Evolutionary conservation across 2,113 vertebrate genomes (phyloP).

Genomic region (Cercopithecus mona): DNA sequence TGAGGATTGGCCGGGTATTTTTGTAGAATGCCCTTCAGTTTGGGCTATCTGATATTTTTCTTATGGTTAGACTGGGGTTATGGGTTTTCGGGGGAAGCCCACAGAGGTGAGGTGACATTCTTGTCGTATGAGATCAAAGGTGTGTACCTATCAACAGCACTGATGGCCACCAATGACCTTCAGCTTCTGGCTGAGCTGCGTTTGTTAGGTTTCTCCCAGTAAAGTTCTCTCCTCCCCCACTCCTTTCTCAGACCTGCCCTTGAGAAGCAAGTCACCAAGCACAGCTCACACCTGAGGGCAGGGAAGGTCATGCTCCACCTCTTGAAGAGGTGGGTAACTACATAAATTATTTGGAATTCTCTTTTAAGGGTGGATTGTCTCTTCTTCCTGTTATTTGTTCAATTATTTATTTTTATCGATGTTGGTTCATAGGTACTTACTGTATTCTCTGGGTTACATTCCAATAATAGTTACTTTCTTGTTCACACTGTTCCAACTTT

Average conservation of each 20-base stretch:
- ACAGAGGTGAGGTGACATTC: neutral
- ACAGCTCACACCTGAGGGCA: accelerated
- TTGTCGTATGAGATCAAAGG: accelerated
- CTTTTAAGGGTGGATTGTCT: neutral
- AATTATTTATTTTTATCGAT: accelerated
- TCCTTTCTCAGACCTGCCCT: accelerated
- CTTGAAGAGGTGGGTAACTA: too few relatives aligned
- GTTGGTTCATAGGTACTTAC: neutral
- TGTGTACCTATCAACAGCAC: accelerated
- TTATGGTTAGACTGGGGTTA: neutral
- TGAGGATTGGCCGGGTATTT: neutral
- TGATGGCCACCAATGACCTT: accelerated
- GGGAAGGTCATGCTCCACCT: neutral
- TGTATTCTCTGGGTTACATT: neutral
- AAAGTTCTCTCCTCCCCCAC: accelerated
- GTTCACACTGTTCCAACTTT: accelerated
- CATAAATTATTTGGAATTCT: neutral
- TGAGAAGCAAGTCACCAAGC: neutral
- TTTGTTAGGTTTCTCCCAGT: accelerated
- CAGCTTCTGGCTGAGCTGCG: accelerated
- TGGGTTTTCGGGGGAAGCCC: neutral
- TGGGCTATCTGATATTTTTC: neutral
- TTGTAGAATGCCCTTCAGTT: neutral
- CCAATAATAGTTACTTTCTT: accelerated
- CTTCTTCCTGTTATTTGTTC: neutral